These are phyloP conservation scores for Lathronympha strigana DNA, from an alignment of 2,888 invertebrate genomes.

Conservation along the genomic window DNA sequence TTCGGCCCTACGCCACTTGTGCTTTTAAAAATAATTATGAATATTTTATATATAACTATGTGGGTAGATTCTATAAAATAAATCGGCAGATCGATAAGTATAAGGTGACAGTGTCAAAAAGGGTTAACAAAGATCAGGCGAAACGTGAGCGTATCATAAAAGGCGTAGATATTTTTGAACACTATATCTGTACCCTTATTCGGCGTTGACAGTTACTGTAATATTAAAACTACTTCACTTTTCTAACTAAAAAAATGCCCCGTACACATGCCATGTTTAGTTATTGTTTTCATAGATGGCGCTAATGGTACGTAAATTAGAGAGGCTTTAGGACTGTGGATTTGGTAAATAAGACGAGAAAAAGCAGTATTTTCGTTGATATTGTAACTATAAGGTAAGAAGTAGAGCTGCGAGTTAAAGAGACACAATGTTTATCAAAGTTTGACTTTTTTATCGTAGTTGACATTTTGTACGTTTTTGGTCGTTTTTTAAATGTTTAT, in stretches of 20 bases:
- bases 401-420: neutral
- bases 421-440: neutral
- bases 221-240: neutral
- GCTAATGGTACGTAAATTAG: neutral
- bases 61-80: constrained; percentile 8
- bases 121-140: neutral
- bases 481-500: neutral
- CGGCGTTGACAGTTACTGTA: neutral
- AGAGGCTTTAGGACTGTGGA: constrained; percentile 7
- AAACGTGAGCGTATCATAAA: neutral
- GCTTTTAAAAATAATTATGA: constrained; percentile 66
- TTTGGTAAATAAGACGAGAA: neutral
- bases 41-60: constrained; percentile 37
- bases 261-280: neutral
- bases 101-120: neutral
- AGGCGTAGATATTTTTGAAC: neutral
- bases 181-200: neutral
- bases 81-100: neutral
- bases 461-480: neutral
- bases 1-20: constrained; percentile 68
- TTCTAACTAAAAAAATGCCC: neutral
- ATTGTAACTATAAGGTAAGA: neutral
- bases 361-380: constrained; percentile 6
- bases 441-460: neutral
- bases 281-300: neutral